Conservation (phyloP, 2,888 invertebrate genomes). For the Buathra laborator region DNA sequence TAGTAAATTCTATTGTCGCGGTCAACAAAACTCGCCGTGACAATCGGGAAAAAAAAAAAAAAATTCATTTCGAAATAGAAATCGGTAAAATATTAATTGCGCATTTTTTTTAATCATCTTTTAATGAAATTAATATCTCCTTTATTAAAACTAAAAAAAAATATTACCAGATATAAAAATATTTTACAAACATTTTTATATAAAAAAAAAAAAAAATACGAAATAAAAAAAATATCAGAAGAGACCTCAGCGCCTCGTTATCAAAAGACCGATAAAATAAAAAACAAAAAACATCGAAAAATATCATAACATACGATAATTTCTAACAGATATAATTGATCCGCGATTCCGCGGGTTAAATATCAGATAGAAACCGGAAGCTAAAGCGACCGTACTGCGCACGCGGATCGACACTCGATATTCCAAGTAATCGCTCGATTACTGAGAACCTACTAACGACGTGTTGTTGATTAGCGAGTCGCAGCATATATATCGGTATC, state of each 20-base stretch:
- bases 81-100: background rate
- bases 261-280: background rate
- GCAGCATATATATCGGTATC: background rate
- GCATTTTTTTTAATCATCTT: too few relatives aligned
- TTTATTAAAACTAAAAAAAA: too few relatives aligned
- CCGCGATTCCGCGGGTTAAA: background rate
- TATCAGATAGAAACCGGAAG: constrained; percentile 52
- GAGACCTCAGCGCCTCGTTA: too few relatives aligned
- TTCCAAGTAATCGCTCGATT: constrained; percentile 44
- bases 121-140: too few relatives aligned
- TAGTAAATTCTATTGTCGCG: background rate
- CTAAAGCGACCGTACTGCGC: constrained; percentile 46
- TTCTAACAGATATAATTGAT: background rate
- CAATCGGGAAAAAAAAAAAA: background rate
- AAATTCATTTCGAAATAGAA: background rate
- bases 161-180: background rate
- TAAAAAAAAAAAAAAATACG: background rate
- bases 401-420: constrained; percentile 36
- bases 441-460: constrained; percentile 17
- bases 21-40: background rate
- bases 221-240: background rate
- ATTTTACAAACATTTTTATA: background rate
- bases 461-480: constrained; percentile 57
- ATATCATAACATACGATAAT: background rate
- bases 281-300: background rate